Evolutionary conservation across 2,113 vertebrate genomes (phyloP).

Genomic region (Conger conger): DNA sequence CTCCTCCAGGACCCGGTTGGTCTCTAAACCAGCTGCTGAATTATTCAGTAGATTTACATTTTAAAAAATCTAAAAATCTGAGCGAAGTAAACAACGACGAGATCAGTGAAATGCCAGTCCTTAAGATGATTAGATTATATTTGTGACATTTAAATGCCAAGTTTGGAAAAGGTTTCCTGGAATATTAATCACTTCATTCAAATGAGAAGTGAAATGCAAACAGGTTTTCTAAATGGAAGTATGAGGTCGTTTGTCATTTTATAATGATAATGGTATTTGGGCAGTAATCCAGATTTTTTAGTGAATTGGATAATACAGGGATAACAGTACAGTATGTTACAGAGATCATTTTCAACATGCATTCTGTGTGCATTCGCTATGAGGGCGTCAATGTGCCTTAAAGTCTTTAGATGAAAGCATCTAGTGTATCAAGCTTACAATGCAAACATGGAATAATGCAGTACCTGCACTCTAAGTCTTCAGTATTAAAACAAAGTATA

Average conservation of each 20-base stretch:
- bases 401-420: neutral
- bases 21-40: conserved; percentile 31
- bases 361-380: neutral
- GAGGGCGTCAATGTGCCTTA: too few species aligned
- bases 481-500: too few species aligned
- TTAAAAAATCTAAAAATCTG: conserved; percentile 33
- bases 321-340: neutral
- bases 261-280: conserved; percentile 21
- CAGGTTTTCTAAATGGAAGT: conserved; percentile 20
- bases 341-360: neutral
- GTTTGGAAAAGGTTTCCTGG: conserved; percentile 31
- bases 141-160: conserved; percentile 52
- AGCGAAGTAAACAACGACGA: conserved; percentile 24
- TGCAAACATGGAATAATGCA: neutral
- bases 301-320: conserved; percentile 23
- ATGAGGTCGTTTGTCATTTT: conserved; percentile 16
- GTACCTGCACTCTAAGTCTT: too few species aligned
- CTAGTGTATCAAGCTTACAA: neutral
- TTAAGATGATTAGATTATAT: conserved; percentile 43
- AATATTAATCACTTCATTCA: conserved; percentile 39
- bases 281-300: conserved; percentile 24
- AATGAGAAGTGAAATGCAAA: conserved; percentile 19
- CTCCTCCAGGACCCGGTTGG: conserved; percentile 26
- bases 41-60: conserved; percentile 37
- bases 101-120: conserved; percentile 37